Conservation (phyloP, 2,797 vertebrate genomes). For the Coccyzus lansbergi region DNA sequence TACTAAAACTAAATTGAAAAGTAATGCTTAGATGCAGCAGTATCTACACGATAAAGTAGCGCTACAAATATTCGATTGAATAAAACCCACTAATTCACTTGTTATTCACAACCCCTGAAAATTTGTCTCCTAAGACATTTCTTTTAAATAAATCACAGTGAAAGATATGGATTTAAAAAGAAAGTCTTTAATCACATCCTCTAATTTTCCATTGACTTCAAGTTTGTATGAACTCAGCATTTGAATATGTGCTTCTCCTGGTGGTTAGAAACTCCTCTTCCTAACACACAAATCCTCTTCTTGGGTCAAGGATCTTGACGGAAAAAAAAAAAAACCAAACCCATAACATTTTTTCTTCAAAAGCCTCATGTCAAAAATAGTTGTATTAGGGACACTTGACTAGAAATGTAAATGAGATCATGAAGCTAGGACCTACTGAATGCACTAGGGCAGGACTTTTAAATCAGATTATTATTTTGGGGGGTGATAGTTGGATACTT, state of each 20-base stretch:
- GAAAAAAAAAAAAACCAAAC: not conserved
- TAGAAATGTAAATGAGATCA: not conserved
- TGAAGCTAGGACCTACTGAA: not conserved
- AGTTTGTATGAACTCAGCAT: rapidly evolving
- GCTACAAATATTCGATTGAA: not conserved
- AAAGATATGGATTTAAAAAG: not conserved
- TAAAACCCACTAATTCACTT: not conserved
- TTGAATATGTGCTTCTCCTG: not conserved
- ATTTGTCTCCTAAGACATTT: not conserved
- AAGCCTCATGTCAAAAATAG: not conserved
- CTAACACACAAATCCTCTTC: not conserved
- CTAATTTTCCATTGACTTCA: not conserved
- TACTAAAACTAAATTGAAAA: constrained; percentile 73
- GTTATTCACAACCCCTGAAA: not conserved
- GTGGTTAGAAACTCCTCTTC: not conserved
- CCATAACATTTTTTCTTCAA: not conserved
- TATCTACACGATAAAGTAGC: constrained; percentile 20
- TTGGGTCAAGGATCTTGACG: not conserved
- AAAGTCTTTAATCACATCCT: not conserved
- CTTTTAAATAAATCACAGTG: not conserved
- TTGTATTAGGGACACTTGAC: not conserved
- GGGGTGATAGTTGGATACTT: not conserved
- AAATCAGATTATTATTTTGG: not conserved
- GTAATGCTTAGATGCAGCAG: constrained; percentile 49
- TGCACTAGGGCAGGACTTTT: not conserved